Evolutionary conservation across 2,888 invertebrate species (phyloP).

Genomic region (Poecilobothrus nobilitatus): DNA sequence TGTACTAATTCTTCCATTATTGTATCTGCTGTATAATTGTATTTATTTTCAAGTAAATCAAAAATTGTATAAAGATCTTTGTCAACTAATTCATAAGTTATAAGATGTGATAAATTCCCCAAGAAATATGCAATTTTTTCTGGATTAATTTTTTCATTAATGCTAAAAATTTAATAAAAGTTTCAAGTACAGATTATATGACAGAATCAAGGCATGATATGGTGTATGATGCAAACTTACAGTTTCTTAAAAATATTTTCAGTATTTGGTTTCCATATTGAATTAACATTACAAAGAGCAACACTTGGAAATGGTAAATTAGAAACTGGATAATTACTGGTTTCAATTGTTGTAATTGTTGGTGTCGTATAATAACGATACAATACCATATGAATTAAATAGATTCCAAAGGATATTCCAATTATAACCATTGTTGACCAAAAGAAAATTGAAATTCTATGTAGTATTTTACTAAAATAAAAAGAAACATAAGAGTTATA

Average conservation of each 20-base stretch:
- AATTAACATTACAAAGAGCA: conserved; percentile 55
- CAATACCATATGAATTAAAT: conserved; percentile 28
- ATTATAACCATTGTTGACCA: conserved; percentile 23
- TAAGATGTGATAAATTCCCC: conserved; percentile 11
- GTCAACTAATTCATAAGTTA: conserved; percentile 13
- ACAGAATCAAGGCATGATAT: conserved; percentile 23
- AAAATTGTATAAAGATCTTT: conserved; percentile 26
- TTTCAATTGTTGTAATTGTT: conserved; percentile 44
- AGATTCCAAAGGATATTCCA: conserved; percentile 25
- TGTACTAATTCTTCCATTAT: conserved; percentile 36
- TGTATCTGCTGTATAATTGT: conserved; percentile 27
- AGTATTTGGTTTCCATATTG: conserved; percentile 48
- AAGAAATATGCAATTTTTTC: conserved; percentile 7
- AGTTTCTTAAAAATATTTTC: conserved; percentile 43
- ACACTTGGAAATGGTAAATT: conserved; percentile 57
- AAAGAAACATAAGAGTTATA: too few relatives aligned
- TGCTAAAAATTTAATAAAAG: neutral
- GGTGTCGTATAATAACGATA: conserved; percentile 28
- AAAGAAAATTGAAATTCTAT: neutral
- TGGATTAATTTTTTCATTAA: neutral
- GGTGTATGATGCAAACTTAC: too few relatives aligned
- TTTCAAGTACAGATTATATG: too few relatives aligned
- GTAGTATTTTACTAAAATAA: neutral
- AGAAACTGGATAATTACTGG: conserved; percentile 57
- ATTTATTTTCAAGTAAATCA: conserved; percentile 25